Percentiles rank a stretch among this genome's conserved stretches.
These are phyloP conservation scores for Rhyzopertha dominica DNA, from an alignment of 1,140 invertebrate genomes.

Conservation along the genomic window DNA sequence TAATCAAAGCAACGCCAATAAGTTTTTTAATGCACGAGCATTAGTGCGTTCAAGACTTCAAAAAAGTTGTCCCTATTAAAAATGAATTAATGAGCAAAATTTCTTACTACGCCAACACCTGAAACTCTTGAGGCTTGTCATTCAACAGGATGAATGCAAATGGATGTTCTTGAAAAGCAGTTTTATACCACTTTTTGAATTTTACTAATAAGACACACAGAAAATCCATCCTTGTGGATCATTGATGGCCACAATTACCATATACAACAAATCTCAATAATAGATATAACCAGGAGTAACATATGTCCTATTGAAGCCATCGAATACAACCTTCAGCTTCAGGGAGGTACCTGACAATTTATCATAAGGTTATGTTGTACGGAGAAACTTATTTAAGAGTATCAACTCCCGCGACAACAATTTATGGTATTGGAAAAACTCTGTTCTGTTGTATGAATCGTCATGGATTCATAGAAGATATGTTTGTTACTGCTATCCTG, in stretches of 20 bases:
- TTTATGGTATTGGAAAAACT: not conserved
- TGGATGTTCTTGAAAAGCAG: conserved; percentile 2
- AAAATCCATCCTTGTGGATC: not conserved
- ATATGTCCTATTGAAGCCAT: not conserved
- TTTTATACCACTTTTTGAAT: conserved; percentile 5
- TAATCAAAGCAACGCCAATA: too few relatives aligned
- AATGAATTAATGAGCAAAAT: too few relatives aligned
- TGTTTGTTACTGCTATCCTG: not conserved
- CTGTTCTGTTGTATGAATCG: not conserved
- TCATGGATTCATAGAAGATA: conserved; percentile 1
- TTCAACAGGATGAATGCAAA: conserved; percentile 8
- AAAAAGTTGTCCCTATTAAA: too few relatives aligned
- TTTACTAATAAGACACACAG: not conserved
- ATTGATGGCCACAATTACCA: conserved; percentile 5
- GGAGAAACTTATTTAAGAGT: conserved; percentile 1
- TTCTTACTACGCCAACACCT: too few relatives aligned
- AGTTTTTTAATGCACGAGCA: too few relatives aligned
- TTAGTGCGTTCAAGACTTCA: too few relatives aligned
- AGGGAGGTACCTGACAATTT: not conserved
- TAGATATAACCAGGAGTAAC: conserved; percentile 1
- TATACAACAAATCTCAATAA: not conserved
- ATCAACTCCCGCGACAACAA: not conserved
- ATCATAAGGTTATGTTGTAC: not conserved
- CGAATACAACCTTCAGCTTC: not conserved
- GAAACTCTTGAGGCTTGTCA: not conserved